Conservation (phyloP, 2,888 invertebrate species). For the Lithosia quadra region DNA sequence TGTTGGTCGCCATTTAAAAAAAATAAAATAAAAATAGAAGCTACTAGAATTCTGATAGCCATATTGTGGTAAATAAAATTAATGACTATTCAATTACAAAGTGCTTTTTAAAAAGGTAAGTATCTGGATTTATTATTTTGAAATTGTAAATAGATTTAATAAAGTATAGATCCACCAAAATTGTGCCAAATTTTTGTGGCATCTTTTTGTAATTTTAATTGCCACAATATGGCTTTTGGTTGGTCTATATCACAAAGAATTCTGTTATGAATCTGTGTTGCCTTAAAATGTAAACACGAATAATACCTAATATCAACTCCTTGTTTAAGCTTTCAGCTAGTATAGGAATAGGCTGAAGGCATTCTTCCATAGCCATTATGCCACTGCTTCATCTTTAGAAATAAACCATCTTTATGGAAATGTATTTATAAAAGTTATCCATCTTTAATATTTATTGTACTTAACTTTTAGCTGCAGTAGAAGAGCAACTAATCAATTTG, state of each 20-base stretch:
- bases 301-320: too few relatives aligned
- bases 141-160: not conserved
- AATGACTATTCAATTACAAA: not conserved
- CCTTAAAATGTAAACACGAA: not conserved
- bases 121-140: constrained; percentile 13
- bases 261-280: not conserved
- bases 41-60: too few relatives aligned
- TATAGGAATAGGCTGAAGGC: too few relatives aligned
- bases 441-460: not conserved
- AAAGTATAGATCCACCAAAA: constrained; percentile 47
- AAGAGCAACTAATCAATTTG: constrained; percentile 45
- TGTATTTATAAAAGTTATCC: too few relatives aligned
- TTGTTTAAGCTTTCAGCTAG: too few relatives aligned
- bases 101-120: constrained; percentile 32
- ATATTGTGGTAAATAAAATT: constrained; percentile 44
- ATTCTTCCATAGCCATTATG: too few relatives aligned
- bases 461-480: constrained; percentile 30
- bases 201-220: constrained; percentile 16
- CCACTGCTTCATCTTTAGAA: too few relatives aligned
- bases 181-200: constrained; percentile 9
- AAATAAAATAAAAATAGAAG: not conserved
- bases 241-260: constrained; percentile 46
- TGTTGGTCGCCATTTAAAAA: not conserved
- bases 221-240: constrained; percentile 54
- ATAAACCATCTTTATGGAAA: too few relatives aligned